A percentile compares a stretch with the other conserved stretches of the same genome.
These are phyloP conservation scores for Maconellicoccus hirsutus DNA, from an alignment of 1,140 invertebrate genomes.

Conservation along the genomic window DNA sequence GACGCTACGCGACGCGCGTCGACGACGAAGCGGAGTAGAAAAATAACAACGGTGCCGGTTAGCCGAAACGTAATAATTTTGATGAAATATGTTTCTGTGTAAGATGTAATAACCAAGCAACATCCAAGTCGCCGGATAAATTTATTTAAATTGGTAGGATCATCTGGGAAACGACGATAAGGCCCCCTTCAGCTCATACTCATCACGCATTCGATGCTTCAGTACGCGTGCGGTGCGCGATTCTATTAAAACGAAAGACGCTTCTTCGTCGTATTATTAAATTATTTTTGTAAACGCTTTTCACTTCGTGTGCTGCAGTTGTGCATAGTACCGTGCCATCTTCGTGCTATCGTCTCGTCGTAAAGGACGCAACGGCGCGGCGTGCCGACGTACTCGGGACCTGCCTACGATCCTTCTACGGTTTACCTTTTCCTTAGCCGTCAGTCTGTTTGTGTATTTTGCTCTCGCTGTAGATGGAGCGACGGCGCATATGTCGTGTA, in stretches of 20 bases:
- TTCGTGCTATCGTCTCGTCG: too few relatives aligned
- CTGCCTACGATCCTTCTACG: too few relatives aligned
- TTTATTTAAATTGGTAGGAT: conserved; percentile 9
- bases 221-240: not conserved
- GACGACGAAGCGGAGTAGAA: not conserved
- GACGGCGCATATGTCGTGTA: too few relatives aligned
- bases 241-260: conserved; percentile 5
- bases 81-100: not conserved
- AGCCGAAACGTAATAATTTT: not conserved
- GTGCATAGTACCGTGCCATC: too few relatives aligned
- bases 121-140: not conserved
- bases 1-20: too few relatives aligned
- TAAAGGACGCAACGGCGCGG: too few relatives aligned
- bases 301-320: not conserved
- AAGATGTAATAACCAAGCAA: conserved; percentile 4
- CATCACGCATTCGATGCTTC: not conserved
- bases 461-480: too few relatives aligned
- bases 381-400: too few relatives aligned
- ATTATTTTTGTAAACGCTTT: conserved; percentile 6
- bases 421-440: too few relatives aligned
- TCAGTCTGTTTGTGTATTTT: too few relatives aligned
- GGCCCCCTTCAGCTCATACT: conserved; percentile 1
- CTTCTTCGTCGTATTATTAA: conserved; percentile 1
- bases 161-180: conserved; percentile 7
- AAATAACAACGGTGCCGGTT: not conserved